These are phyloP conservation scores for Wasmannia auropunctata DNA, from an alignment of 1,140 invertebrate genomes.

Conservation along the genomic window DNA sequence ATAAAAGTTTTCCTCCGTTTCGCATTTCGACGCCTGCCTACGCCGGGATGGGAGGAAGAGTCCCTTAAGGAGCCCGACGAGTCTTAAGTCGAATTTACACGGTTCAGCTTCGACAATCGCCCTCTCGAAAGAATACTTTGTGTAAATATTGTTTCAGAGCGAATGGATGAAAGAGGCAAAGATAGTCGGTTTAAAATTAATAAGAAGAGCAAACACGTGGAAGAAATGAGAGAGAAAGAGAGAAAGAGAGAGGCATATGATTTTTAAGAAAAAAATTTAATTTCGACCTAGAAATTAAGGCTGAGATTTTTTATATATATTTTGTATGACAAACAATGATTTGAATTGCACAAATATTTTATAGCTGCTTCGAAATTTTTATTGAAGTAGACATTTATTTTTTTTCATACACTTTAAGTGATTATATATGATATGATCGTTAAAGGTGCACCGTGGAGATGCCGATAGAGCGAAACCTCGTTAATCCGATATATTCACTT, in stretches of 20 bases:
- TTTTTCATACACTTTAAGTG: neutral
- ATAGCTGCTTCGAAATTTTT: neutral
- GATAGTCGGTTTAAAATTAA: neutral
- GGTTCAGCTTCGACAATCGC: constrained; percentile 5
- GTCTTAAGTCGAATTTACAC: constrained; percentile 49
- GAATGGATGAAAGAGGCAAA: neutral
- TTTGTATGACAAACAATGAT: neutral
- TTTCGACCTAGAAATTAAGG: neutral
- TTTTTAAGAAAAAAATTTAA: neutral
- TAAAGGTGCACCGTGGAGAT: neutral
- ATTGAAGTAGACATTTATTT: neutral
- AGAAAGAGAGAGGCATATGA: neutral
- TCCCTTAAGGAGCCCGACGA: constrained; percentile 10
- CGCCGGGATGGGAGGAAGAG: neutral
- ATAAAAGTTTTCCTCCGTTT: constrained; percentile 56
- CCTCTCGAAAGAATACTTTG: neutral
- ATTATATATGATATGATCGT: constrained; percentile 26
- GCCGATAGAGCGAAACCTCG: neutral
- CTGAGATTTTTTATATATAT: neutral
- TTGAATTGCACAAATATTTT: neutral
- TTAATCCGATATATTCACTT: constrained; percentile 39
- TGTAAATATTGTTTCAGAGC: constrained; percentile 19
- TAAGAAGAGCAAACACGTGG: neutral
- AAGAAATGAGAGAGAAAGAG: neutral
- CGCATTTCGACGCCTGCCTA: constrained; percentile 33